Evolutionary conservation across 2,888 invertebrate species (phyloP), one percentile per base, ranked within the genome.

Genomic region (Carpatolechia fugitivella): DNA sequence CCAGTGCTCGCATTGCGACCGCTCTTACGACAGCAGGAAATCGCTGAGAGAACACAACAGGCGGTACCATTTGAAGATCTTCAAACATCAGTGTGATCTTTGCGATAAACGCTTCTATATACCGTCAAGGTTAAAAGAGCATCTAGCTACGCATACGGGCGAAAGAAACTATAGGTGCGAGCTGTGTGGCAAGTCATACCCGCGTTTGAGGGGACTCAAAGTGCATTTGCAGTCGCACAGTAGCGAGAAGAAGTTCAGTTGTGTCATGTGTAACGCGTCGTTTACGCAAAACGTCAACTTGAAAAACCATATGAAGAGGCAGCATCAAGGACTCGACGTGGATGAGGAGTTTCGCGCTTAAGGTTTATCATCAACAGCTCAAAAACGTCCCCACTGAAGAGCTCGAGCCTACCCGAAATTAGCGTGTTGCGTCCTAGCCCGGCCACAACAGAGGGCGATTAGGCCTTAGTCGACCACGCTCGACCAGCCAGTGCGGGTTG

Each of bases 281-380:
- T 93, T 92, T 60, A 90, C 91, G 0, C 92, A 92, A 33, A 90
- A 91, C 60, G 83, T 90, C 5, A 91, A 91, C 62, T 72, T 93
- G 57, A 92, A 91, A 67, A 90, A 90, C 59, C 92, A 92, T 63
- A 82, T 92, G 68, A 92, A 91, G 53, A 74, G 79, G 11, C 82
- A 84, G 16, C 87, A 87, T 59, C 82, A 80, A 56, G n/a, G n/a
- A n/a, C n/a, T n/a, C n/a, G n/a, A n/a, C n/a, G n/a, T n/a, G n/a
- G n/a, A n/a, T n/a, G n/a, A n/a, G n/a, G n/a, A n/a, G n/a, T n/a
- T n/a, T n/a, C n/a, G n/a, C n/a, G n/a, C n/a, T n/a, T n/a, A n/a
- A n/a, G n/a, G n/a, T n/a, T n/a, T n/a, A n/a, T n/a, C n/a, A n/a
- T n/a, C n/a, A n/a, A n/a, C n/a, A n/a, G n/a, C n/a, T n/a, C n/a